Conservation (phyloP, 2,797 vertebrate genomes). For the Coranthus polyacanthus region DNA sequence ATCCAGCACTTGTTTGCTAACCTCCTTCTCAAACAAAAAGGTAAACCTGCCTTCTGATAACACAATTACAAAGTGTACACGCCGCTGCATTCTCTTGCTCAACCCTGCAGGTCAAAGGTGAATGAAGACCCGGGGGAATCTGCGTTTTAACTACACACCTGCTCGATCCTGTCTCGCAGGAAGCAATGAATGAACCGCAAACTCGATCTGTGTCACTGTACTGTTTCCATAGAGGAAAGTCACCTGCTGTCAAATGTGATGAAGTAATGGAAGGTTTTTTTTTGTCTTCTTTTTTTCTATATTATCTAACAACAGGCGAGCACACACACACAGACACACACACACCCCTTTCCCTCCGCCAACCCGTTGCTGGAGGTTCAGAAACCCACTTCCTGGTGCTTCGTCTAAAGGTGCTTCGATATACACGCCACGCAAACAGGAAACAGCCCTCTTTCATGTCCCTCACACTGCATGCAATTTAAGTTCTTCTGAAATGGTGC, state of each 20-base stretch:
- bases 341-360: conserved; percentile 30
- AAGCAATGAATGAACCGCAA: conserved; percentile 40
- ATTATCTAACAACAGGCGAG: conserved; percentile 5
- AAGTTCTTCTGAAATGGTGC: conserved; percentile 39
- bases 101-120: conserved; percentile 70
- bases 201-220: conserved; percentile 14
- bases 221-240: conserved; percentile 40
- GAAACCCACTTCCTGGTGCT: conserved; percentile 80
- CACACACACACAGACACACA: too few relatives aligned
- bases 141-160: conserved; percentile 47
- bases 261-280: conserved; percentile 12
- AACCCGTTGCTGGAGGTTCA: conserved; percentile 50
- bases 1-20: conserved; percentile 76
- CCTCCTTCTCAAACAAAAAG: conserved; percentile 81
- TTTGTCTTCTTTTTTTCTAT: neutral
- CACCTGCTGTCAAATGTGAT: conserved; percentile 34
- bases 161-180: conserved; percentile 40
- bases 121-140: too few relatives aligned
- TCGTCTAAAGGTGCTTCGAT: conserved; percentile 65
- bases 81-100: conserved; percentile 69
- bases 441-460: conserved; percentile 81
- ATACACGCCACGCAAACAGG: conserved; percentile 82
- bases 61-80: conserved; percentile 77
- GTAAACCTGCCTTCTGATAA: conserved; percentile 70
- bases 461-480: conserved; percentile 44